phyloP scores from a whole-genome alignment of 2,797 vertebrate genomes.

The Enteromius paludinosus region DNA sequence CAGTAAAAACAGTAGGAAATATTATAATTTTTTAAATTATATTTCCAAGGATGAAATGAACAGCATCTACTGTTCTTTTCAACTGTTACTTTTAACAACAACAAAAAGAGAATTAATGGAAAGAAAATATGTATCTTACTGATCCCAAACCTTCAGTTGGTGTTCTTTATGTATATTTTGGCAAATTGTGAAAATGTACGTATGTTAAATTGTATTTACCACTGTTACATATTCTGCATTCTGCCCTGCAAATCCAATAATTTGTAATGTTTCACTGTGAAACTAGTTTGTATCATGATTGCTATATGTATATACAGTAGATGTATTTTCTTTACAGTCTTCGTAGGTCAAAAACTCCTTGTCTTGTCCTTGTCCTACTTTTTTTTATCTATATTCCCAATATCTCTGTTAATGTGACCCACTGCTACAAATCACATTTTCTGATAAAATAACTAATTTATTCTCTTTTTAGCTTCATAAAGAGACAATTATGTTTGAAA shows the following conservation, averaged over 20 bases:
- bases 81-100: not conserved
- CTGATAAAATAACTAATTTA: conserved; percentile 38
- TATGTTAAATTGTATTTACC: not conserved
- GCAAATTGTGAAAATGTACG: not conserved
- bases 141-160: not conserved
- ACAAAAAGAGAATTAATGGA: too few relatives aligned
- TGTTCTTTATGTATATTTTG: not conserved
- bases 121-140: not conserved
- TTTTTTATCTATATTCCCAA: conserved; percentile 43
- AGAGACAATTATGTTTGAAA: conserved; percentile 40
- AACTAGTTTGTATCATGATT: not conserved
- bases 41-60: not conserved
- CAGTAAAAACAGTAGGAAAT: not conserved
- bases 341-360: not conserved
- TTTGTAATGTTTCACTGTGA: not conserved
- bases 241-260: not conserved
- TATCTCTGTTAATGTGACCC: conserved; percentile 41
- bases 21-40: too few relatives aligned
- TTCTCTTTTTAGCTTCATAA: conserved; percentile 40
- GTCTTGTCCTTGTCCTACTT: conserved; percentile 13
- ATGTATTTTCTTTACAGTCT: not conserved
- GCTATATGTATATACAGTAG: not conserved
- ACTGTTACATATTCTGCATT: not conserved
- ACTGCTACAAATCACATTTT: conserved; percentile 42
- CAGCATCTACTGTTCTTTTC: not conserved